Conservation (phyloP, 2,888 invertebrate species). For the Zootermopsis nevadensis region DNA sequence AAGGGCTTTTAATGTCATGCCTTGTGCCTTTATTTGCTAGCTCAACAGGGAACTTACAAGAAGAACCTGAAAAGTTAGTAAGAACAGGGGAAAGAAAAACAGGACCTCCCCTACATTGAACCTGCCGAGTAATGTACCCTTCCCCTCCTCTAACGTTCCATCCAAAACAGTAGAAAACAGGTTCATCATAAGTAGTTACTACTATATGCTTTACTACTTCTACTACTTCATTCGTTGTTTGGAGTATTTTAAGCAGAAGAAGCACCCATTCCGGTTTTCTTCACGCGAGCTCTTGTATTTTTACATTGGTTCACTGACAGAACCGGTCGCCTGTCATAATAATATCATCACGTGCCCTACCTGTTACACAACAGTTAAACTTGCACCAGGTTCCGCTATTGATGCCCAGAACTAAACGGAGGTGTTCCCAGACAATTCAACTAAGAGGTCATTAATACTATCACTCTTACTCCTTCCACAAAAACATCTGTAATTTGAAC, state of each 20-base stretch:
- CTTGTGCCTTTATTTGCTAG: constrained; percentile 22
- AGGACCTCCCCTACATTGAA: constrained; percentile 34
- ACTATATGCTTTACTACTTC: constrained; percentile 41
- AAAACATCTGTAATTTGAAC: background rate
- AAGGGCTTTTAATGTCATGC: constrained; percentile 3
- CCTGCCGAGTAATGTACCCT: constrained; percentile 39
- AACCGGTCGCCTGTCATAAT: constrained; percentile 26
- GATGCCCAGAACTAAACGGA: background rate
- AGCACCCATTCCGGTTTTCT: constrained; percentile 41
- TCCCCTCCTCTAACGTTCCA: constrained; percentile 41
- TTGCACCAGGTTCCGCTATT: background rate
- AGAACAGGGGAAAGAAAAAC: constrained; percentile 7
- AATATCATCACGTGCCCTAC: constrained; percentile 30
- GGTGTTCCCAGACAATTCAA: background rate
- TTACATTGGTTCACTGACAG: constrained; percentile 28
- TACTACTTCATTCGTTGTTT: constrained; percentile 47
- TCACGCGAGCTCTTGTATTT: constrained; percentile 31
- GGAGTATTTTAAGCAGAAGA: constrained; percentile 44
- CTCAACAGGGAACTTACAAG: background rate
- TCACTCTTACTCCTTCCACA: background rate
- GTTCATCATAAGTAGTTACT: constrained; percentile 52
- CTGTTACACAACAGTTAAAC: background rate
- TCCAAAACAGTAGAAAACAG: constrained; percentile 51
- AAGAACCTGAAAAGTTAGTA: constrained; percentile 41
- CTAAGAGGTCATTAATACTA: background rate